Conservation (phyloP, 2,797 vertebrate genomes). For the Pristis pectinata region DNA sequence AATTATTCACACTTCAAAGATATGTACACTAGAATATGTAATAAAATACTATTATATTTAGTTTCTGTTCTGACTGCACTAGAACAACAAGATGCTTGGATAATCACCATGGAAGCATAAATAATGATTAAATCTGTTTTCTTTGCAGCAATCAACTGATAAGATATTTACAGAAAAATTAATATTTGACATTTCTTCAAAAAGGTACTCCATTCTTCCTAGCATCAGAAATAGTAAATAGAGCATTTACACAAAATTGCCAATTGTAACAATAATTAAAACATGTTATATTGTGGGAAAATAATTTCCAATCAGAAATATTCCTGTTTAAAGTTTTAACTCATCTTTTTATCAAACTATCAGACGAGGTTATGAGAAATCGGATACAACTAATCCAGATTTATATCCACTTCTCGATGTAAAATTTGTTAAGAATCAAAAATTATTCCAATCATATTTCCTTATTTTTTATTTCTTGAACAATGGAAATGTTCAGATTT, state of each 20-base stretch:
- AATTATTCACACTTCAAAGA: neutral
- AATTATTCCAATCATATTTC: too few species aligned
- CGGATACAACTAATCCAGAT: neutral
- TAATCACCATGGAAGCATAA: neutral
- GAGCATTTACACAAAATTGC: neutral
- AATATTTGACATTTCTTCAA: neutral
- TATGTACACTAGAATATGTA: neutral
- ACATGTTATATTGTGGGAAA: neutral
- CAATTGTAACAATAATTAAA: neutral
- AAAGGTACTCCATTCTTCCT: neutral
- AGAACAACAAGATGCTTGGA: neutral
- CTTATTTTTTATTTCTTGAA: neutral
- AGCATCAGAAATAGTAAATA: neutral
- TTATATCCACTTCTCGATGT: neutral
- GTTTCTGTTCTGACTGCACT: neutral
- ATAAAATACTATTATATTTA: neutral
- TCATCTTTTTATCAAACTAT: neutral
- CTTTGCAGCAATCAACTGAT: neutral
- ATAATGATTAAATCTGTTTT: neutral
- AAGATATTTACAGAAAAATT: conserved; percentile 15
- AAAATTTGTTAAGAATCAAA: too few species aligned
- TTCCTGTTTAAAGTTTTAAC: neutral
- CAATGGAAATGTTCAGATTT: neutral
- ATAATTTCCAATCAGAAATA: neutral
- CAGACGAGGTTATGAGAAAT: neutral